Evolutionary conservation across 2,888 invertebrate genomes (phyloP), one percentile per base, ranked within the genome.

Genomic region (Nesidiocoris tenuis): DNA sequence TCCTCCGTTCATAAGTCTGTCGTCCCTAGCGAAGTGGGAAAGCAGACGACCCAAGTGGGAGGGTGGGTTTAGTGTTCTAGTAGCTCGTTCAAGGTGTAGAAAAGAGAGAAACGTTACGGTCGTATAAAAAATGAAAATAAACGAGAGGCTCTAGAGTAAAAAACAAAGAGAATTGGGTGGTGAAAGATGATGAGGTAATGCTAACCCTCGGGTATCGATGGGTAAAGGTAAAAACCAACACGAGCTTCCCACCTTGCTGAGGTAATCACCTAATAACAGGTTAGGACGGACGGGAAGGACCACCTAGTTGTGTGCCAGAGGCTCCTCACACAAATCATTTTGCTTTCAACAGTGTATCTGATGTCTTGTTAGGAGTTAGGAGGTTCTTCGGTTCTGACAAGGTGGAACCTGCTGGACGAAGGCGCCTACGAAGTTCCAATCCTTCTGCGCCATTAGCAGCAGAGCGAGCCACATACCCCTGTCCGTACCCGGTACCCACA

Each of bases 201-300:
- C 74, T 61, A 66, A 66, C 70, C 76, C 70, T 70, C 17, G 61
- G 19, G 72, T 21, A 16, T 70, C 3, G 18, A 21, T 18, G 56
- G 56, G 21, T 17, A 24, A 56, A 70, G 68, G 71, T 68, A 76
- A 76, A 71, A 65, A 70, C 76, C 71, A 70, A 76, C 65, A 76
- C 76, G 71, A 74, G 74, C 74, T 71, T 70, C 74, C 74, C 74
- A 74, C 74, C 74, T 74, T 74, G 65, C 74, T 56, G 74, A 65
- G 74, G 74, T 74, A 65, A 74, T 74, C 74, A 74, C 74, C 74
- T 74, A 74, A 74, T 74, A 74, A 74, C 74, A 74, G 64, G 65
- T 64, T 74, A 65, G 74, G 57, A n/a, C 19, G 24, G 61, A 63
- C 17, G n/a, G n/a, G n/a, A 19, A 2, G 63, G 72, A 72, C 72